phyloP scores from a whole-genome alignment of 2,113 vertebrate species.

The Pitta sordida region DNA sequence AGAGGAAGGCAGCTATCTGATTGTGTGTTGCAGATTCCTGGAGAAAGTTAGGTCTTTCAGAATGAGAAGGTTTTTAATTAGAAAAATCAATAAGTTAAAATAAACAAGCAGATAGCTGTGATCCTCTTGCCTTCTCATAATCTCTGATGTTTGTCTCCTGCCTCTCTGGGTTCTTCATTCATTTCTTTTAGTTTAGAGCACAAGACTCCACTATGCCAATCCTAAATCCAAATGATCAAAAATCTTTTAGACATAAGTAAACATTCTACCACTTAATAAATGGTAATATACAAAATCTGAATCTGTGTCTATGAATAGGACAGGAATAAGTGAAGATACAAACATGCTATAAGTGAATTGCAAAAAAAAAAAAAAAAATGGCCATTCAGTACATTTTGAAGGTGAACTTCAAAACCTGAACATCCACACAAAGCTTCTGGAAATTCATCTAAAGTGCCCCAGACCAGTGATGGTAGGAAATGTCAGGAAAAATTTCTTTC shows the following conservation, averaged over 20 bases:
- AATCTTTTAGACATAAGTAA: not conserved
- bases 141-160: fast-evolving
- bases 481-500: not conserved
- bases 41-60: not conserved
- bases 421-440: not conserved
- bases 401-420: not conserved
- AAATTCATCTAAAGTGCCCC: not conserved
- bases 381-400: not conserved
- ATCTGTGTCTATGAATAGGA: not conserved
- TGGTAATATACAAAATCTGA: not conserved
- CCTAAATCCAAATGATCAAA: not conserved
- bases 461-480: not conserved
- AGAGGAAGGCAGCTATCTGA: not conserved
- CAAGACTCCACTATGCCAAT: not conserved
- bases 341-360: not conserved
- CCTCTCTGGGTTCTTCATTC: not conserved
- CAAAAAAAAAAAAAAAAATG: not conserved
- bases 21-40: not conserved
- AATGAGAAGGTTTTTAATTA: not conserved
- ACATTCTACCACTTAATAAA: not conserved
- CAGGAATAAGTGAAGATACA: not conserved
- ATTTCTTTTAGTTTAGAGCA: not conserved
- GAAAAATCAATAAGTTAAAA: not conserved
- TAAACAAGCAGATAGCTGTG: not conserved
- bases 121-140: not conserved